Percentiles rank a stretch among this genome's conserved stretches.
These are phyloP conservation scores for Knipowitschia caucasica DNA, from an alignment of 2,797 vertebrate genomes.

Conservation along the genomic window DNA sequence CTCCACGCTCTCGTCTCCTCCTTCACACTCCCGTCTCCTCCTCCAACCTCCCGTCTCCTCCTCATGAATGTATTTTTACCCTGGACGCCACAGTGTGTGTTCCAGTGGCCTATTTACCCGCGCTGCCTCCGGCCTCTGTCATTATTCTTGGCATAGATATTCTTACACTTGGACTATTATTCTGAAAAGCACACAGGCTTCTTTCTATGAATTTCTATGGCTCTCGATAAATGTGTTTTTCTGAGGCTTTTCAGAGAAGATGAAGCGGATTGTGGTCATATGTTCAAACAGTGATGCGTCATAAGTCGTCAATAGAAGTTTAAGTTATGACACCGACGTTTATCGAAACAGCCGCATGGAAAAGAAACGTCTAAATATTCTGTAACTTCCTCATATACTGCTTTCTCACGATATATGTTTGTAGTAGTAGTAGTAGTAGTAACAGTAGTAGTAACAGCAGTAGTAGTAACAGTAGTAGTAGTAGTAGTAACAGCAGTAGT, in stretches of 20 bases:
- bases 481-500: too few relatives aligned
- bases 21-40: slow-evolving; percentile 30
- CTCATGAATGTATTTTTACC: slow-evolving; percentile 61
- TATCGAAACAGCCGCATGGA: not conserved
- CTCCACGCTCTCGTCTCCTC: slow-evolving; percentile 21
- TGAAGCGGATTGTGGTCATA: not conserved
- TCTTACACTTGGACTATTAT: slow-evolving; percentile 54
- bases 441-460: too few relatives aligned
- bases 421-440: too few relatives aligned
- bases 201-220: slow-evolving; percentile 44
- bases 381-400: too few relatives aligned
- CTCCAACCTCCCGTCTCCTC: slow-evolving; percentile 36
- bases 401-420: too few relatives aligned
- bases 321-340: not conserved
- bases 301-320: not conserved
- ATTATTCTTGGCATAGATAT: slow-evolving; percentile 56
- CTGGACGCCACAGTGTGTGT: slow-evolving; percentile 56
- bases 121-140: slow-evolving; percentile 51
- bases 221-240: slow-evolving; percentile 23
- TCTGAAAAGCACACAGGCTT: slow-evolving; percentile 62
- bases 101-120: slow-evolving; percentile 65
- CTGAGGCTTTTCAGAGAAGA: slow-evolving; percentile 16
- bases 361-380: too few relatives aligned
- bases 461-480: too few relatives aligned
- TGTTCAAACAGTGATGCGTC: not conserved